A percentile compares a stretch with the other conserved stretches of the same genome.
phyloP scores from a whole-genome alignment of 2,888 invertebrate species.

The Notodonta ziczac region DNA sequence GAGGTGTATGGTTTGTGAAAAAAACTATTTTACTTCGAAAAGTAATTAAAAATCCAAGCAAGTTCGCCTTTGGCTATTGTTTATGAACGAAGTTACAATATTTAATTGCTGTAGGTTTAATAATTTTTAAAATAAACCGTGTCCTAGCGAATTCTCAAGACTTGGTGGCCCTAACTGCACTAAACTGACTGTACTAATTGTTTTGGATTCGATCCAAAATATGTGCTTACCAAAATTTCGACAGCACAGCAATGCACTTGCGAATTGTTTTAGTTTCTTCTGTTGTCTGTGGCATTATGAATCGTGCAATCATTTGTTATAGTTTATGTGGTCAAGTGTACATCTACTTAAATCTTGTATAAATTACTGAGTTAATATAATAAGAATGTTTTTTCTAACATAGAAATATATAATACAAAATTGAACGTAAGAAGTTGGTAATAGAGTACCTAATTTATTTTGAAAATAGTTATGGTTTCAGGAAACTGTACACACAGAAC shows the following conservation, averaged over 20 bases:
- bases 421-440: too few relatives aligned
- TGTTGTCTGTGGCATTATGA: background rate
- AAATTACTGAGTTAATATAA: background rate
- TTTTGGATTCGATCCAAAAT: constrained; percentile 81
- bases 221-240: constrained; percentile 77
- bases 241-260: constrained; percentile 62
- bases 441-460: too few relatives aligned
- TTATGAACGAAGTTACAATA: too few relatives aligned
- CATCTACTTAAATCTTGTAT: background rate
- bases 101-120: too few relatives aligned
- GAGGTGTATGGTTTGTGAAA: too few relatives aligned
- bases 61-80: too few relatives aligned
- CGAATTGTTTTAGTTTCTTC: constrained; percentile 51
- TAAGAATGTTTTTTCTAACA: too few relatives aligned
- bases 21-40: too few relatives aligned
- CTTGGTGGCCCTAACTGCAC: constrained; percentile 32
- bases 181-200: constrained; percentile 72
- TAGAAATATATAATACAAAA: too few relatives aligned
- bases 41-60: too few relatives aligned
- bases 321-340: background rate
- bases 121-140: background rate
- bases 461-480: too few relatives aligned
- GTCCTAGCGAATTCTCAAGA: constrained; percentile 11
- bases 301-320: background rate
- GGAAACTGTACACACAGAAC: too few relatives aligned